Conservation (phyloP, 2,113 vertebrate species). For the Prunella fulvescens region DNA sequence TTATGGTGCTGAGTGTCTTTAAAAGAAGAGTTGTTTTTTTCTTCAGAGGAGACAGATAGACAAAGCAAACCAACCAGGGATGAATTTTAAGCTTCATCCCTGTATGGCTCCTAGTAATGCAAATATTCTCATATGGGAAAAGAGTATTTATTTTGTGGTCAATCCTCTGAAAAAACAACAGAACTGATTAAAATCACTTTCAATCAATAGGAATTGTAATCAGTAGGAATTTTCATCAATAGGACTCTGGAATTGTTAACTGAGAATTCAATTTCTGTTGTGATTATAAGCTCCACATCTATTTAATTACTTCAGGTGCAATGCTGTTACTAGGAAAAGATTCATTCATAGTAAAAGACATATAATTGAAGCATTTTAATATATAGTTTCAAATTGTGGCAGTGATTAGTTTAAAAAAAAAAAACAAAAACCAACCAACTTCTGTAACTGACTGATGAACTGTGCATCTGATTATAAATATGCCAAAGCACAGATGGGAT, state of each 20-base stretch:
- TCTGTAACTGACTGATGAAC: neutral
- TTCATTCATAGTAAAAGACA: neutral
- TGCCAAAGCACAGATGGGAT: neutral
- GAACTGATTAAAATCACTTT: constrained; percentile 23
- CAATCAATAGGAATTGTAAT: constrained; percentile 25
- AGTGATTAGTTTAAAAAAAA: neutral
- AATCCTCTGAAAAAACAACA: constrained; percentile 13
- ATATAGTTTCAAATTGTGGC: neutral
- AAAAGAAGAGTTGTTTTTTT: neutral
- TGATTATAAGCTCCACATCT: neutral
- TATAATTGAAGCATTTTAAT: neutral
- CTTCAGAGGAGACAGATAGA: neutral
- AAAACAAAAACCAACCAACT: neutral
- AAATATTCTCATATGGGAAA: constrained; percentile 20
- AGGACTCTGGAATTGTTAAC: constrained; percentile 3
- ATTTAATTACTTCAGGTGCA: constrained; percentile 23
- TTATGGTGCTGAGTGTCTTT: neutral
- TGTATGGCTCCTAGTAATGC: neutral
- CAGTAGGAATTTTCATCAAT: constrained; percentile 10
- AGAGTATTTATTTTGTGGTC: constrained; percentile 30
- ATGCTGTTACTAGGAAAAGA: neutral
- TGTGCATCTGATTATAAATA: neutral
- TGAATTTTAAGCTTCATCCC: neutral
- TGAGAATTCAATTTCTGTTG: constrained; percentile 28
- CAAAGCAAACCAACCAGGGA: neutral